Evolutionary conservation across 2,113 vertebrate genomes (phyloP), one percentile per base, ranked within the genome.

Genomic region (Pteruthius melanotis): DNA sequence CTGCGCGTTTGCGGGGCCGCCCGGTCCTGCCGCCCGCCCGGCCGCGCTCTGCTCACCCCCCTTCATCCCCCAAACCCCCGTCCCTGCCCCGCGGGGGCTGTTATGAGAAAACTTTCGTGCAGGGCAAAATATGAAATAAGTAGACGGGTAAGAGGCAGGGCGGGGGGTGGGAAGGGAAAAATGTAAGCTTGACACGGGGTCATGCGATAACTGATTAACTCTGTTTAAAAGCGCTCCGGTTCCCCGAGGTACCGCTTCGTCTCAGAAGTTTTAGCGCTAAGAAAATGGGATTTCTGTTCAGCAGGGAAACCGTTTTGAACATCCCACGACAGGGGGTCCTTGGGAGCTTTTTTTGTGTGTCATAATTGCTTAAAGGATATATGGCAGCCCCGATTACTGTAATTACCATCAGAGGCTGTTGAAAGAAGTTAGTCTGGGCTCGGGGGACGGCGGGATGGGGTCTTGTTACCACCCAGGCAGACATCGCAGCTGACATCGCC

Each of bases 351-450:
- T 97, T 98, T 98, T 99, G 98, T 99, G 96, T 97, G 95, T 98
- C 94, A 97, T 99, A 99, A 99, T 98, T 99, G 98, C 98, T 98
- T 98, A 98, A 98, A 98, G 94, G 98, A 98, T 99, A 98, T 98
- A 98, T 99, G 99, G 98, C 98, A 99, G 98, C 98, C 98, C 99
- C 98, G 98, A 99, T 99, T 99, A 99, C 98, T 98, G 98, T 99
- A 99, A 99, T 99, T 98, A 99, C 98, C 98, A 98, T 99, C 99
- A 98, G 96, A 97, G 98, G 95, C 97, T 98, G 97, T 97, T 98
- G 98, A 98, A 99, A 98, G 97, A 98, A 98, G 96, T 98, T 98
- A 97, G 98, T 95, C 97, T 90, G 95, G 97, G 92, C 97, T 98
- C 97, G 76, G 95, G 87, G 90, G 91, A 96, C 97, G 96, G 97